Evolutionary conservation across 2,113 vertebrate species (phyloP), one percentile per base, ranked within the genome.

Genomic region (Triplophysa dalaica): DNA sequence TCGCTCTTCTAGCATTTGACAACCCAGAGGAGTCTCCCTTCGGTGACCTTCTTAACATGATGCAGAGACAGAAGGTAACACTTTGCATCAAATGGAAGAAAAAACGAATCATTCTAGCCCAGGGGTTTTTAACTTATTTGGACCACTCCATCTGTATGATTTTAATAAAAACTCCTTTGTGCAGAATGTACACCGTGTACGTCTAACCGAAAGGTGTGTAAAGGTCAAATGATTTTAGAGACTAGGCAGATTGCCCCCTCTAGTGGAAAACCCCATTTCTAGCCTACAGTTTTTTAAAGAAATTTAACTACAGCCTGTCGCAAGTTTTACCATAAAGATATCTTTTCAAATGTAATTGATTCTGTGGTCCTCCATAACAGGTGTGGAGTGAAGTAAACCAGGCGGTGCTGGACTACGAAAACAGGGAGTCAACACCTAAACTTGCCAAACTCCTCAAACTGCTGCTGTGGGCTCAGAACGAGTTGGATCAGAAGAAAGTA

Each of bases 311-410:
- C 10, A 45, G 43, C 11, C 43, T 45, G 43, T 12, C 5, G 10
- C 3, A 8, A 29, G 2, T 21, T 50, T 67, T 45, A 64, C 10
- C 65, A 17, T 65, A 12, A 43, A 65, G 43, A 45, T 45, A 45
- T 45, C 10, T 45, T 45, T 38, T 38, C 33, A 7, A 38, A 38
- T 38, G 33, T 7, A 38, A 38, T 19, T 54, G 17, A 17, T 54
- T 54, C 14, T 70, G 22, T 76, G 29, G 45, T 65, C 19, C 66
- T 38, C 21, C 33, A 24, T 81, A 8, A 45, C 21, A 99, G 98
- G 97, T 99, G 6, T 99, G 98, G 98, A 98, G 98, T 75, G 98
- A 99, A 90, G 97, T 99, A 63, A 99, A 99, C 90, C 97, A 99
- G 86, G 97, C 97, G 65, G 95, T 99, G 85, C 93, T 96, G 26